Evolutionary conservation across 2,797 vertebrate species (phyloP).

Genomic region (Dicrostonyx torquatus): DNA sequence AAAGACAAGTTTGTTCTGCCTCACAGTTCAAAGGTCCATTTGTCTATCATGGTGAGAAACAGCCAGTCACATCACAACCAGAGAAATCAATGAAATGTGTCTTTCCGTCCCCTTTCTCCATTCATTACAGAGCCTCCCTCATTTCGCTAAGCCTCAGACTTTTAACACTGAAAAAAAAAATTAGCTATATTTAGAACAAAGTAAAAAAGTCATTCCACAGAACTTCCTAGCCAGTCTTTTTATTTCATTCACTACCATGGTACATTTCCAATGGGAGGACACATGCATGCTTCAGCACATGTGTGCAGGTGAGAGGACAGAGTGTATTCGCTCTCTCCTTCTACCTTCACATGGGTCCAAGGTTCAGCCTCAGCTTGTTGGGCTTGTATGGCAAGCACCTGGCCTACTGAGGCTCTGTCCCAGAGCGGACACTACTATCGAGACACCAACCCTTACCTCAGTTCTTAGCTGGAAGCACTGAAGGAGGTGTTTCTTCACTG

Average conservation of each 20-base stretch:
- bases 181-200: conserved; percentile 4
- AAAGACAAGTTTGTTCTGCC: not conserved
- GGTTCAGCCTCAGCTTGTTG: not conserved
- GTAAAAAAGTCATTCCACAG: conserved; percentile 26
- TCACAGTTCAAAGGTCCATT: not conserved
- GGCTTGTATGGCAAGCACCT: not conserved
- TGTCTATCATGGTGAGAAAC: not conserved
- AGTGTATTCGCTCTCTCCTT: not conserved
- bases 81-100: not conserved
- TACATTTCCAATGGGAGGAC: not conserved
- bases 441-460: not conserved
- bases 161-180: conserved; percentile 61
- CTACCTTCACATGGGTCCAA: not conserved
- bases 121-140: not conserved
- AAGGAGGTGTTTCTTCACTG: not conserved
- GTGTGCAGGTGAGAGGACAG: not conserved
- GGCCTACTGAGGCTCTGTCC: not conserved
- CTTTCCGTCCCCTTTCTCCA: not conserved
- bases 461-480: not conserved
- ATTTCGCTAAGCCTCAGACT: not conserved
- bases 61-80: not conserved
- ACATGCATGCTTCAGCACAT: not conserved
- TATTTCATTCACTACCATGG: not conserved
- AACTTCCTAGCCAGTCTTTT: not conserved
- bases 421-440: not conserved